Evolutionary conservation across 2,797 vertebrate species (phyloP).

Genomic region (Peromyscus attwateri): DNA sequence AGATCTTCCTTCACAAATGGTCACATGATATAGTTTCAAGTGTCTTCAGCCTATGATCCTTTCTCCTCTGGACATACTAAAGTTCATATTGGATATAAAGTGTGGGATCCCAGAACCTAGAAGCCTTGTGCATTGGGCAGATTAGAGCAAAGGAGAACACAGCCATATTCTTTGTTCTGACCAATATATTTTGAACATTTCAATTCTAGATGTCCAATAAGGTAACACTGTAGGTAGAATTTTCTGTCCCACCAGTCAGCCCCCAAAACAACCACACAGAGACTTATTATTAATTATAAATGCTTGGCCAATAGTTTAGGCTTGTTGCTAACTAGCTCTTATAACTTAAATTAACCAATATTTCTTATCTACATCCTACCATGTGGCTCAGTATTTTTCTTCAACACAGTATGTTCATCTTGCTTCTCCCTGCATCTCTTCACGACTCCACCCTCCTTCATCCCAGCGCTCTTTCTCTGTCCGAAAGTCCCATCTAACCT

Average conservation of each 20-base stretch:
- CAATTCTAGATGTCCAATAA: constrained; percentile 51
- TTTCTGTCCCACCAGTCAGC: neutral
- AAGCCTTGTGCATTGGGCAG: neutral
- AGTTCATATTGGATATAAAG: constrained; percentile 21
- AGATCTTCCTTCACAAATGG: constrained; percentile 17
- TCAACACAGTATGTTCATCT: neutral
- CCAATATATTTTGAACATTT: constrained; percentile 35
- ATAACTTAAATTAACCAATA: neutral
- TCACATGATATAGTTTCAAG: constrained; percentile 23
- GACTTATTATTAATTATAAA: neutral
- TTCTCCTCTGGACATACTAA: neutral
- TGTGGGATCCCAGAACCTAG: neutral
- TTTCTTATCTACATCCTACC: neutral
- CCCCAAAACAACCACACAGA: neutral
- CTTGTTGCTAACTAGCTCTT: neutral
- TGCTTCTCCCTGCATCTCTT: neutral
- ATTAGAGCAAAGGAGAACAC: constrained; percentile 11
- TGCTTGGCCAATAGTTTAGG: neutral
- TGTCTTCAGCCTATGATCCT: neutral
- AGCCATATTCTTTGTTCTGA: constrained; percentile 37
- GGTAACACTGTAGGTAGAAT: neutral
- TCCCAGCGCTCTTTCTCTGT: neutral
- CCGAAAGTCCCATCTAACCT: neutral
- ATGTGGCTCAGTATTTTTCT: neutral
- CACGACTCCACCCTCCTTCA: neutral